Base-by-base conservation (phyloP, 1,140 invertebrate genomes). In the Bombus sylvicola region DNA sequence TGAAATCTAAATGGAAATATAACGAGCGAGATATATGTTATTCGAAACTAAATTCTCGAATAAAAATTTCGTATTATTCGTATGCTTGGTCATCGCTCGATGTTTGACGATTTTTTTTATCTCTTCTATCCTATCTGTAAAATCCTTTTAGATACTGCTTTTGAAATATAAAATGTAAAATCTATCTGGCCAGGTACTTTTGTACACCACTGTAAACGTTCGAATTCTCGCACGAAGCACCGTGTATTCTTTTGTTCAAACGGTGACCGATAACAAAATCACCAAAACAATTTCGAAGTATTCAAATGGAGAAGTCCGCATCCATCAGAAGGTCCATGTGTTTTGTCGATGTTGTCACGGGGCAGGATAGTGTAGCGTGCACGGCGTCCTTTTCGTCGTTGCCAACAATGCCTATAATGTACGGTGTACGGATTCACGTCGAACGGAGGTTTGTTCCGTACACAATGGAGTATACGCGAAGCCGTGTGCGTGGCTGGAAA, bases 401-500 rank as follows among this genome's bases (percentile, higher is more conserved):
- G 5, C 1, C 37, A 25, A 69, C 68, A 69, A 69, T 69, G 37
- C 10, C 37, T 9, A 39, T 34, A 39, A 39, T 13, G 37, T 39
- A 39, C 34, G 10, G 34, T 69, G 34, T 69, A 69, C 68, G 68
- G 37, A 25, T 34, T 39, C 68, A 39, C 68, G 68, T 69, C 37
- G 68, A 69, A 69, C 37, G 68, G 3, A 39, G 34, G 68, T 69
- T 69, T 28, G 68, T 69, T 39, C 68, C 37, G 68, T 69, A 10
- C 18, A 69, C 68, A 39, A 39, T 69, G 37, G 3, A 31, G 18
- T 34, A 34, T 9, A 25, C 68, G 13, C 10, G 68, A 69, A 69
- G 68, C 68, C 34, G 68, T 69, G 68, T 69, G 68, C 68, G 68
- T 39, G 37, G 37, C 22, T 28, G 68, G 68, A 69, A 39, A 69